Percentiles rank a stretch among this genome's conserved stretches.
Evolutionary conservation across 1,140 invertebrate species (phyloP).

Genomic region (Trachymyrmex septentrionalis): DNA sequence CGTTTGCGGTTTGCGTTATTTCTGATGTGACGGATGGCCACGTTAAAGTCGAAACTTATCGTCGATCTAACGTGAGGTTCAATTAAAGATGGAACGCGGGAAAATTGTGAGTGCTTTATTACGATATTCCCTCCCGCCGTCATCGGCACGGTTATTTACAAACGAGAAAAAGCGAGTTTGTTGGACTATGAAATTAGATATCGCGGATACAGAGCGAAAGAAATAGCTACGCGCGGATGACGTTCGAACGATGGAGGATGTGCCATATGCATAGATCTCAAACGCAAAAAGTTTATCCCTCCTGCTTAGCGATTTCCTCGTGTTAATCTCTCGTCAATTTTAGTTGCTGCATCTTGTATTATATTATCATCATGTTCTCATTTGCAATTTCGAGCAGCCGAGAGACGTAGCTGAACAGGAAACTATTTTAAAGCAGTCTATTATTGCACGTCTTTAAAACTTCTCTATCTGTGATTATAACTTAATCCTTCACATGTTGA

Average conservation of each 20-base stretch:
- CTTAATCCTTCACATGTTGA: background rate
- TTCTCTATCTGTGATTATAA: background rate
- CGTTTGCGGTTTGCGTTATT: conserved; percentile 50
- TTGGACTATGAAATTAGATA: conserved; percentile 15
- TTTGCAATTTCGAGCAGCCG: background rate
- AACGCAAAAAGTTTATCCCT: conserved; percentile 2
- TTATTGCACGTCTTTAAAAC: background rate
- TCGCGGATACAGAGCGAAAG: background rate
- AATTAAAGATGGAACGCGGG: conserved; percentile 23
- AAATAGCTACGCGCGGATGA: background rate
- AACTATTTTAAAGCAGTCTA: background rate
- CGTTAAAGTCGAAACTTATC: conserved; percentile 50
- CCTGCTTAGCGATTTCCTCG: background rate
- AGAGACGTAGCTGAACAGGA: background rate
- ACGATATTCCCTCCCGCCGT: background rate
- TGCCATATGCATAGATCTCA: background rate
- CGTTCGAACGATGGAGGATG: background rate
- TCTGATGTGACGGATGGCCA: conserved; percentile 15
- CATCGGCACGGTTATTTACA: background rate
- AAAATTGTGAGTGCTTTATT: conserved; percentile 42
- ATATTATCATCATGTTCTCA: background rate
- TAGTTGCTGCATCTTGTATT: background rate
- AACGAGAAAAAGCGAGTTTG: conserved; percentile 21
- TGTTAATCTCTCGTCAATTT: conserved; percentile 9
- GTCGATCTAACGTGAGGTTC: conserved; percentile 8